Conservation (phyloP, 37 sponge, comb jelly and placozoan genomes). For the Hormiphora californensis region DNA sequence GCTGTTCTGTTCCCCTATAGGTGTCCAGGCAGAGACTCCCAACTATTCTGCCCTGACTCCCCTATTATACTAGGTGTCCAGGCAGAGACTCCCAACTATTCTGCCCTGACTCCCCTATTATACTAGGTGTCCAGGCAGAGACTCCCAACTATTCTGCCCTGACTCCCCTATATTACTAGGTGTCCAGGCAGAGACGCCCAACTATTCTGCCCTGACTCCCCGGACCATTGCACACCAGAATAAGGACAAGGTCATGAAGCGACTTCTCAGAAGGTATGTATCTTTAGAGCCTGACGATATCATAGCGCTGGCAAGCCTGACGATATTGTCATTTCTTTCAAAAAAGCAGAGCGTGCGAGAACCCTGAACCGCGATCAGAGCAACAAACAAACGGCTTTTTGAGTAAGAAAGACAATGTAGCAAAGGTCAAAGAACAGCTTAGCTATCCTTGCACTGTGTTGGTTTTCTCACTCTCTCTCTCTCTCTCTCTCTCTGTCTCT, state of each 20-base stretch:
- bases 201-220: conserved; percentile 4
- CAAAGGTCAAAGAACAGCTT: no score
- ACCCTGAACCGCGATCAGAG: no score
- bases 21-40: neutral
- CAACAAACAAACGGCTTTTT: no score
- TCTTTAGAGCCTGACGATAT: no score
- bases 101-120: neutral
- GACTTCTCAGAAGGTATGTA: neutral
- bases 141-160: neutral
- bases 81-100: neutral
- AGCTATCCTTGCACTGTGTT: no score
- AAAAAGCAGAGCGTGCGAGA: no score
- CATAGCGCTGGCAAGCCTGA: no score
- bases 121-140: neutral
- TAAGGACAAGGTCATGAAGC: conserved; percentile 9
- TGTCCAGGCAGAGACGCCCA: neutral
- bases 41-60: conserved; percentile 7
- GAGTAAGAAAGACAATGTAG: no score
- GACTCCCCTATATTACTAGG: neutral
- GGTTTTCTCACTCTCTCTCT: no score
- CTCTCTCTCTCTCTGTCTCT: no score
- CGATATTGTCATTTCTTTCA: no score
- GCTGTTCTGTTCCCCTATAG: no score
- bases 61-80: neutral
- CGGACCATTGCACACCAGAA: neutral